Evolutionary conservation across 2,113 vertebrate species (phyloP).

Genomic region (Danio rerio): GRCz12tu NC_133190.1:3046001-3046500

Average conservation of each 20-base stretch:
- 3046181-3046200: conserved; percentile 24
- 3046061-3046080: conserved; percentile 41
- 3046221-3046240: conserved; percentile 97
- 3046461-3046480: conserved; percentile 91
- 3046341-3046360: conserved; percentile 70
- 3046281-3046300: conserved; percentile 94
- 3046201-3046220: conserved; percentile 93
- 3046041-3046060: conserved; percentile 34
- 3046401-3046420: conserved; percentile 89
- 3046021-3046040: conserved; percentile 62
- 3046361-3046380: conserved; percentile 82
- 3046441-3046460: conserved; percentile 91
- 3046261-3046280: conserved; percentile 94
- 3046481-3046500: conserved; percentile 83
- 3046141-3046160: no score
- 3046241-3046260: conserved; percentile 92
- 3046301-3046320: conserved; percentile 78
- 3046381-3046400: conserved; percentile 88
- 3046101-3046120: neutral
- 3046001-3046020: conserved; percentile 70
- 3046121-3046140: no score
- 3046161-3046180: no score
- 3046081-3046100: conserved; percentile 45
- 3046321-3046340: conserved; percentile 77
- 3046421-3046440: conserved; percentile 89